phyloP scores from a whole-genome alignment of 2,113 vertebrate species.

The Percina caprodes region DNA sequence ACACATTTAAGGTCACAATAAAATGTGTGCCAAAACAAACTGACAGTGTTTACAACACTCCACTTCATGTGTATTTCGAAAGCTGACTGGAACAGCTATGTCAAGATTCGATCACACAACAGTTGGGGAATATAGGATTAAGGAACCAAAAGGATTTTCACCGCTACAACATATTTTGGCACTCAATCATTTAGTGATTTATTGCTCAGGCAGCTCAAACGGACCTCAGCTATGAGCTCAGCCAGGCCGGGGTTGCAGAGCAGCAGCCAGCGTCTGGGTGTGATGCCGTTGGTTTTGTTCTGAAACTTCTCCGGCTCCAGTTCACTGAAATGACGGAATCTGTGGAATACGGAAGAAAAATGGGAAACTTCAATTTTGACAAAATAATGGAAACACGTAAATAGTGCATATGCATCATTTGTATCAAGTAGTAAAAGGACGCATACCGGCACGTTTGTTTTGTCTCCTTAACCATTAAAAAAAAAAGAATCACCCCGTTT shows the following conservation, averaged over 20 bases:
- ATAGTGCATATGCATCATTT: neutral
- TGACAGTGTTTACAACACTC: neutral
- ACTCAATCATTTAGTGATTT: neutral
- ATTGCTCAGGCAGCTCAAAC: conserved; percentile 11
- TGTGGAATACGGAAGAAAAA: conserved; percentile 58
- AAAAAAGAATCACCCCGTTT: neutral
- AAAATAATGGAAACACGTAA: neutral
- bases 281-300: conserved; percentile 99
- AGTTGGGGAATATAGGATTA: conserved; percentile 1
- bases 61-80: neutral
- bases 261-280: conserved; percentile 95
- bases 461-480: neutral
- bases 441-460: neutral
- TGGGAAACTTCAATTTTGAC: neutral
- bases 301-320: conserved; percentile 96
- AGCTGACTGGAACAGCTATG: neutral
- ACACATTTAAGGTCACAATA: neutral
- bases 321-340: conserved; percentile 92
- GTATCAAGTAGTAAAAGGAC: neutral
- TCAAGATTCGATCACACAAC: neutral
- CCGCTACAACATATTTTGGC: neutral
- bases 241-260: conserved; percentile 97
- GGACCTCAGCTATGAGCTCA: conserved; percentile 94
- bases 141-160: conserved; percentile 11
- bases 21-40: neutral